Evolutionary conservation across 2,797 vertebrate species (phyloP).

Genomic region (Arnoldichthys spilopterus): DNA sequence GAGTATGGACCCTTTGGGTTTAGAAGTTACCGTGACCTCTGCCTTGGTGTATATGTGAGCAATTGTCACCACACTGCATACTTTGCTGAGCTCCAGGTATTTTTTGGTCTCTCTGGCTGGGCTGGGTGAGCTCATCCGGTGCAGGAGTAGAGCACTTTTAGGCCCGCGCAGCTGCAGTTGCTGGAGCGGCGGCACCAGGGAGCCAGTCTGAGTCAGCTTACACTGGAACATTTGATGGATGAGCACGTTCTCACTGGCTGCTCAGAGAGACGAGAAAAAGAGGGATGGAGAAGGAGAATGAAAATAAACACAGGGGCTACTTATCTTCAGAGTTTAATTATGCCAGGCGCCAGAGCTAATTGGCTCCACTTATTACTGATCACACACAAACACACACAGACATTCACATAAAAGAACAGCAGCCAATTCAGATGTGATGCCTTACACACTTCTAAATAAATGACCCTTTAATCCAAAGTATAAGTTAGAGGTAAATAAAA

Average conservation of each 20-base stretch:
- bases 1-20: background rate
- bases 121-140: conserved; percentile 70
- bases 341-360: conserved; percentile 54
- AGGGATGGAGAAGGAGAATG: conserved; percentile 49
- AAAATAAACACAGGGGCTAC: conserved; percentile 54
- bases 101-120: conserved; percentile 78
- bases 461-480: conserved; percentile 43
- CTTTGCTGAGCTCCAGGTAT: conserved; percentile 88
- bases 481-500: background rate
- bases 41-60: background rate
- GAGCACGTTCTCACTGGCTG: conserved; percentile 93
- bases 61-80: conserved; percentile 61
- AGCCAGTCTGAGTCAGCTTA: conserved; percentile 93
- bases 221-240: conserved; percentile 93
- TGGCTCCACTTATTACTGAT: conserved; percentile 53
- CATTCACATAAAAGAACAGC: conserved; percentile 19
- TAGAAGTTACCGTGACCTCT: background rate
- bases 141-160: conserved; percentile 83
- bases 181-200: conserved; percentile 84
- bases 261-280: conserved; percentile 48
- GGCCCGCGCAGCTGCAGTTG: conserved; percentile 82
- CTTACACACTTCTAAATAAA: conserved; percentile 9
- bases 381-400: conserved; percentile 23
- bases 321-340: conserved; percentile 52
- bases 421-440: conserved; percentile 4